These are phyloP conservation scores for Alsophila aescularia DNA, from an alignment of 2,888 invertebrate genomes.

Conservation along the genomic window DNA sequence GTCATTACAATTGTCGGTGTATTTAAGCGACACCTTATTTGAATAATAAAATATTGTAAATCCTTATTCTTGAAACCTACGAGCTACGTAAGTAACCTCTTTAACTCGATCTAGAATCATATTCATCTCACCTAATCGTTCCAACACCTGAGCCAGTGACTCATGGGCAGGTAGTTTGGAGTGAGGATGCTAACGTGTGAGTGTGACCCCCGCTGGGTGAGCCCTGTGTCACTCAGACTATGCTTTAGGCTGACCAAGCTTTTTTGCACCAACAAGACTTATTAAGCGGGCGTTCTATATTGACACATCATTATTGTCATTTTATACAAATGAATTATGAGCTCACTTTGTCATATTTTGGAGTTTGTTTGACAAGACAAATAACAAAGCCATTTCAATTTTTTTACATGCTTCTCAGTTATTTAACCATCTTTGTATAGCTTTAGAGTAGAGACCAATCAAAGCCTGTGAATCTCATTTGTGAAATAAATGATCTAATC, in stretches of 20 bases:
- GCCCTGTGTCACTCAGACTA: constrained; percentile 71
- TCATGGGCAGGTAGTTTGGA: constrained; percentile 58
- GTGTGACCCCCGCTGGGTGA: constrained; percentile 63
- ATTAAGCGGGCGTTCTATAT: constrained; percentile 42
- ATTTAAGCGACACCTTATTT: constrained; percentile 20
- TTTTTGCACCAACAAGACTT: constrained; percentile 46
- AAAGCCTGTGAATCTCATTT: too few species aligned
- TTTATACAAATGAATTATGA: constrained; percentile 35
- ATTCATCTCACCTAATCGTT: constrained; percentile 34
- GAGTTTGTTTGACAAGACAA: constrained; percentile 32
- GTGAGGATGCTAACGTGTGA: constrained; percentile 70
- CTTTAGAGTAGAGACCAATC: too few species aligned
- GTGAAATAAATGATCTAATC: too few species aligned
- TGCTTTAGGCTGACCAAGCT: constrained; percentile 46
- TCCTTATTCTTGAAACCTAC: neutral
- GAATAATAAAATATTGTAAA: constrained; percentile 7
- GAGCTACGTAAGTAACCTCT: neutral
- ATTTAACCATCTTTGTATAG: too few species aligned
- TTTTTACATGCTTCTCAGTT: too few species aligned
- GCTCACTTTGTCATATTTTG: constrained; percentile 30
- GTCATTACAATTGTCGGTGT: constrained; percentile 8
- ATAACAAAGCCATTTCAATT: too few species aligned
- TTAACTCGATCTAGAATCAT: constrained; percentile 40
- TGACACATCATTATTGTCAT: constrained; percentile 51
- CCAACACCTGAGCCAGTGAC: constrained; percentile 38